A percentile compares a stretch with the other conserved stretches of the same genome.
These are phyloP conservation scores for Labia minor DNA, from an alignment of 2,888 invertebrate genomes.

Conservation along the genomic window DNA sequence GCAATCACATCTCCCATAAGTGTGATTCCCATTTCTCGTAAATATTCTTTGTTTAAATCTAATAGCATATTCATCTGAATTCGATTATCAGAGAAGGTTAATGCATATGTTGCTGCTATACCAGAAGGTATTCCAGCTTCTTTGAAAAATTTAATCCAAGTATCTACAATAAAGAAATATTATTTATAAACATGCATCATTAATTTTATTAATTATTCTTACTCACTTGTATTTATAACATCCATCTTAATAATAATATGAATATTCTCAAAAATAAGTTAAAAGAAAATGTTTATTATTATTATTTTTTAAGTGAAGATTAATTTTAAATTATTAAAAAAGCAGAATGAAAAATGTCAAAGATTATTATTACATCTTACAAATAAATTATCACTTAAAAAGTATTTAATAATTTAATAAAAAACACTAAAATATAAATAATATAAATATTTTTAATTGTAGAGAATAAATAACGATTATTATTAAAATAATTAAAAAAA, in stretches of 20 bases:
- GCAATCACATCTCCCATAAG: conserved; percentile 54
- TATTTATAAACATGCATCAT: conserved; percentile 25
- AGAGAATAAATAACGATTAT: too few species aligned
- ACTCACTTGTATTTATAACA: conserved; percentile 18
- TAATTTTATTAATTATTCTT: background rate
- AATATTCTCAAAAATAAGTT: too few species aligned
- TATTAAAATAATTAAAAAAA: too few species aligned
- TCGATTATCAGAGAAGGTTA: conserved; percentile 75
- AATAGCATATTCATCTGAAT: conserved; percentile 77
- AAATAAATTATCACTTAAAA: background rate
- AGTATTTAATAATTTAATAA: conserved; percentile 34
- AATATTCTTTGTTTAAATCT: conserved; percentile 75
- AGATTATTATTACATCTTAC: conserved; percentile 36
- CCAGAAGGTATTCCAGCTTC: conserved; percentile 72
- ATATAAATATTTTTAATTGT: too few species aligned
- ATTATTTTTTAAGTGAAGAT: too few species aligned
- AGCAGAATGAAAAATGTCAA: too few species aligned
- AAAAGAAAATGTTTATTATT: too few species aligned
- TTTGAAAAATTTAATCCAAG: conserved; percentile 80
- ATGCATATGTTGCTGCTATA: conserved; percentile 67
- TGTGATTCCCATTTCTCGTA: conserved; percentile 78
- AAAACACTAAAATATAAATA: background rate
- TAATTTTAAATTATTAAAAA: too few species aligned
- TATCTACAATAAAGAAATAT: conserved; percentile 38
- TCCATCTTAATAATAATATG: conserved; percentile 17